Base-by-base conservation (phyloP, 1,140 invertebrate genomes). In the Leptonema lineaticorne region DNA sequence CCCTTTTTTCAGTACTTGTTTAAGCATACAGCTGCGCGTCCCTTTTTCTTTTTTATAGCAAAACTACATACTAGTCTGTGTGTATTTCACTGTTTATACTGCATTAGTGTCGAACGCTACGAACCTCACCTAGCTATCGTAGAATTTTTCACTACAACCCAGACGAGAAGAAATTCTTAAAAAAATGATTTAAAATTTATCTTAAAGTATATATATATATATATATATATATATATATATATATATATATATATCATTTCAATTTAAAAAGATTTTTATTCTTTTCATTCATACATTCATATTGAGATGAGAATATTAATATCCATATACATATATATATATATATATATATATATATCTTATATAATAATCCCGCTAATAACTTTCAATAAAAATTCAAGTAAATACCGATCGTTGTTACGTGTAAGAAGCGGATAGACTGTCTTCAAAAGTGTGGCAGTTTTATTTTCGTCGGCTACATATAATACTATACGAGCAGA, bases 1-100 rank as follows among this genome's bases (percentile, higher is more conserved):
- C 30, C 27, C 20, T 9, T n/a, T 33, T 18, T 68, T 56, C 66
- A 71, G 37, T 7, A n/a, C 37, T 9, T 26, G 50, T 24, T 24
- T 53, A 53, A 24, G 22, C 50, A 24, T 64, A 45, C 62, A 64
- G 62, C 62, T 64, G 45, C 20, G 20, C 60, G n/a, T 50, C n/a
- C 45, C 50, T 64, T 64, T 50, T 33, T 33, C 11, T 33, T 33
- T 33, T 33, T 33, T 33, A 6, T 33, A 11, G n/a, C n/a, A n/a
- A n/a, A n/a, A n/a, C n/a, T n/a, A n/a, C n/a, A n/a, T n/a, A n/a
- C n/a, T n/a, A n/a, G n/a, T n/a, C n/a, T n/a, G 46, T 26, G 46
- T 2, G 41, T 64, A 45, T n/a, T 64, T 64, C 45, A 50, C 29
- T 63, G 60, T 63, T 46, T 63, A 63, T 64, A 50, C 45, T 64